These are phyloP conservation scores for Martes martes DNA, from an alignment of 2,113 vertebrate species.

Conservation along the genomic window DNA sequence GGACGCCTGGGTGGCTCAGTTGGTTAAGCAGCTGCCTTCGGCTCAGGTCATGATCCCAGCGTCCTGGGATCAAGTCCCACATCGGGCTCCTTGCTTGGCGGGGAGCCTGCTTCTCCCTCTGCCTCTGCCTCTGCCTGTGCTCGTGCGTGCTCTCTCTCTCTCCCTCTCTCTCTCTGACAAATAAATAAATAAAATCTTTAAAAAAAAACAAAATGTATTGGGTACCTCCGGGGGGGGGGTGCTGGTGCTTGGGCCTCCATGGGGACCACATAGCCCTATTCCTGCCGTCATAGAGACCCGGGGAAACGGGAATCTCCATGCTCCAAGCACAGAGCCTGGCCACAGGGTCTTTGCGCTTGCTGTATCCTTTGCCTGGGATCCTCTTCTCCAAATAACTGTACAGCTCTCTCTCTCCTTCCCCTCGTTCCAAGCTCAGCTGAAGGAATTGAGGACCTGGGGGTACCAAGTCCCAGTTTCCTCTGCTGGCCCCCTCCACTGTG, in stretches of 20 bases:
- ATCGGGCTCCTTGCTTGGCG: too few relatives aligned
- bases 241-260: accelerated
- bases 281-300: not conserved
- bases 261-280: not conserved
- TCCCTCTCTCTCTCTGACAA: too few relatives aligned
- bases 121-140: too few relatives aligned
- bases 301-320: not conserved
- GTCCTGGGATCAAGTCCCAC: too few relatives aligned
- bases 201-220: not conserved
- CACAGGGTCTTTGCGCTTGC: not conserved
- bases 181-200: too few relatives aligned
- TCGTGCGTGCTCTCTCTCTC: too few relatives aligned
- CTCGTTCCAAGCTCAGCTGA: not conserved
- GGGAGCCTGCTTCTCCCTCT: too few relatives aligned
- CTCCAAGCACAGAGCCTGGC: not conserved
- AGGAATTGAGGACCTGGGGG: not conserved
- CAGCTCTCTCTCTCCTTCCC: not conserved
- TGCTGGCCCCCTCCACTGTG: not conserved
- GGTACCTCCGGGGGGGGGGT: not conserved
- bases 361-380: not conserved
- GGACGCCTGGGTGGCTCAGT: too few relatives aligned
- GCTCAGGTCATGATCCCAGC: too few relatives aligned
- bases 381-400: not conserved
- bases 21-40: too few relatives aligned
- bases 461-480: not conserved